Base-by-base conservation (phyloP, 2,888 invertebrate species). In the Microplitis manilae region DNA sequence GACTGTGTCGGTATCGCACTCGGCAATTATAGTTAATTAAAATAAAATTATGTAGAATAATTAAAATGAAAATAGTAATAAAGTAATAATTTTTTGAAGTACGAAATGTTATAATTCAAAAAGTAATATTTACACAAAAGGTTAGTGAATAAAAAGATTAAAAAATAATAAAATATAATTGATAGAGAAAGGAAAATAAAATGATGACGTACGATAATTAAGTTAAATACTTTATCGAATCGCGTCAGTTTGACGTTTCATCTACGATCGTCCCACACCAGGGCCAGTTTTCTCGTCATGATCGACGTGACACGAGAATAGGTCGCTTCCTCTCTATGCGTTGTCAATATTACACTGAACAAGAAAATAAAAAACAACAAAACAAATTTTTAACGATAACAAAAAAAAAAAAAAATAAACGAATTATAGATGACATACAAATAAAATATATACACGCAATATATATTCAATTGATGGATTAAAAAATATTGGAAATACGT, bases 211-310 rank as follows among this genome's bases (percentile, higher is more conserved):
- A n/a, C 50, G 30, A 67, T 13, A 67, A 65, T 30, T 67, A 67
- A 15, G 65, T 65, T 65, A 67, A 73, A 73, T 73, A 59, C 67
- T 41, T 59, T 20, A 50, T 73, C 67, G 59, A 67, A 73, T 73
- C 61, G 20, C 73, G 73, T 73, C 67, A 67, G 67, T 50, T 41
- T 67, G 73, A 73, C 50, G 59, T 65, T 73, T 67, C 30, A 38
- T 67, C 41, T 50, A 39, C 67, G 15, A 65, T 39, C 67, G 41
- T 64, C 9, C 20, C 30, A 4, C 30, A 30, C 30, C 30, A 30
- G 30, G 30, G 30, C 60, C 59, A 2, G 38, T n/a, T 61, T 61
- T 65, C 62, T 9, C 17, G 1, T 40, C 40, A 20, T 72, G 72
- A 72, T 73, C 50, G 73, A 73, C 73, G 65, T 73, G 65, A 15